Percentiles rank a stretch among this genome's conserved stretches.
phyloP scores from a whole-genome alignment of 2,113 vertebrate genomes.

The Alosa alosa region DNA sequence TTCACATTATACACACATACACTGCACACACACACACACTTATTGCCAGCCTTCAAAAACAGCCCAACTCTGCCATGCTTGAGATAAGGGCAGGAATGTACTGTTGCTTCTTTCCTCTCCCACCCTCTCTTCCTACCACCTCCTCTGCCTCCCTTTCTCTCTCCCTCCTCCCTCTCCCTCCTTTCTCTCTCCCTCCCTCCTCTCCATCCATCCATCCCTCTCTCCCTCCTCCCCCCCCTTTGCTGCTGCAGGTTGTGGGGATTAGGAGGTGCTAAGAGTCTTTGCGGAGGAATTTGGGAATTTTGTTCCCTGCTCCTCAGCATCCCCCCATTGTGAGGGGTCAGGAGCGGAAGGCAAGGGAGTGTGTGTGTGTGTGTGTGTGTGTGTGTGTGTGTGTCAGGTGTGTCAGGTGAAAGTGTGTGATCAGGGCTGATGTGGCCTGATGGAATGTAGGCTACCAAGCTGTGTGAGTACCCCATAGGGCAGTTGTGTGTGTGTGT shows the following conservation, averaged over 20 bases:
- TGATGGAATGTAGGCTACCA: slow-evolving; percentile 16
- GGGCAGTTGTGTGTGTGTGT: not conserved
- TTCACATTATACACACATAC: not conserved
- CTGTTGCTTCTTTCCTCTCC: not conserved
- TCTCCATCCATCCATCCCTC: not conserved
- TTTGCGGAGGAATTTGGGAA: slow-evolving; percentile 7
- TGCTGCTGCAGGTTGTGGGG: not conserved
- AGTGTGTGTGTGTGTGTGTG: not conserved
- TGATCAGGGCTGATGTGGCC: slow-evolving; percentile 14
- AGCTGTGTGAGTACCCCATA: not conserved
- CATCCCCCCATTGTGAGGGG: slow-evolving; percentile 1
- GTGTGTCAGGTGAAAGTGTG: not conserved
- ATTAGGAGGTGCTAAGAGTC: slow-evolving; percentile 7
- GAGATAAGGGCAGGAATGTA: not conserved
- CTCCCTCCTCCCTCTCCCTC: not conserved
- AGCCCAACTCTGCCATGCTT: not conserved
- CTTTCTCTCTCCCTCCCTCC: slow-evolving; percentile 6
- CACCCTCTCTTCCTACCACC: not conserved
- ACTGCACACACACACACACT: not conserved
- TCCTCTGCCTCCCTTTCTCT: no score
- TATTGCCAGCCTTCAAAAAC: not conserved
- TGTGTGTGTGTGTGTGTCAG: not conserved
- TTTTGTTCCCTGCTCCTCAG: not conserved
- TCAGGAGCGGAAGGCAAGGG: not conserved
- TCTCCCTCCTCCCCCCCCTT: not conserved